A percentile compares a stretch with the other conserved stretches of the same genome.
Conservation (phyloP, 2,113 vertebrate genomes). For the Entomyzon cyanotis region DNA sequence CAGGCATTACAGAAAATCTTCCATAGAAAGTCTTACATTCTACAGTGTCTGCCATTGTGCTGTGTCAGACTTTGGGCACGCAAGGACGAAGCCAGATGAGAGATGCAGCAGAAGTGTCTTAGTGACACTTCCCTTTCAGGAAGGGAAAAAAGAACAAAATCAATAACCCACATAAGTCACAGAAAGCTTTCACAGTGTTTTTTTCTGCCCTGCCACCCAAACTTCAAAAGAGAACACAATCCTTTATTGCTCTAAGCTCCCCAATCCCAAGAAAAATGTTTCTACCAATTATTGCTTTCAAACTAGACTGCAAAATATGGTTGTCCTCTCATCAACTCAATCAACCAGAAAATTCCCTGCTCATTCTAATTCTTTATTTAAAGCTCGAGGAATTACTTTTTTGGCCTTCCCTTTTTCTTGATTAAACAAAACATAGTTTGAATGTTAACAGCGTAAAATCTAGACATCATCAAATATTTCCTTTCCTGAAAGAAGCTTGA, state of each 20-base stretch:
- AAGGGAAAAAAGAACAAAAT: background rate
- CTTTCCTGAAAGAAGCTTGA: background rate
- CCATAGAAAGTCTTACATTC: background rate
- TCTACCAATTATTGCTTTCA: background rate
- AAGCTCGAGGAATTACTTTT: background rate
- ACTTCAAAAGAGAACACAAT: background rate
- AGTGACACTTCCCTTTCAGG: background rate
- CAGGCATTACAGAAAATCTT: background rate
- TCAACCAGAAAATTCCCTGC: background rate
- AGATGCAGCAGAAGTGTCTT: background rate
- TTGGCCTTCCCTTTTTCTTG: background rate
- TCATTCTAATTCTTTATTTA: background rate
- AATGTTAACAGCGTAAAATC: background rate
- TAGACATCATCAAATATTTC: background rate
- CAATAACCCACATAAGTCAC: background rate
- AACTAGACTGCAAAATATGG: background rate
- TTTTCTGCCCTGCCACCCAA: background rate
- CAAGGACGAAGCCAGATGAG: background rate
- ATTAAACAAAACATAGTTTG: background rate
- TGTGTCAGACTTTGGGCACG: background rate
- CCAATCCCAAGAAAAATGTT: background rate
- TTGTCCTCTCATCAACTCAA: background rate
- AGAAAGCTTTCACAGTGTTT: background rate
- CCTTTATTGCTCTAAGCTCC: background rate
- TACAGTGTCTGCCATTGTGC: fast-evolving